Percentiles rank a stretch among this genome's conserved stretches.
Evolutionary conservation across 2,888 invertebrate species (phyloP).

Genomic region (Athetis lepigone): DNA sequence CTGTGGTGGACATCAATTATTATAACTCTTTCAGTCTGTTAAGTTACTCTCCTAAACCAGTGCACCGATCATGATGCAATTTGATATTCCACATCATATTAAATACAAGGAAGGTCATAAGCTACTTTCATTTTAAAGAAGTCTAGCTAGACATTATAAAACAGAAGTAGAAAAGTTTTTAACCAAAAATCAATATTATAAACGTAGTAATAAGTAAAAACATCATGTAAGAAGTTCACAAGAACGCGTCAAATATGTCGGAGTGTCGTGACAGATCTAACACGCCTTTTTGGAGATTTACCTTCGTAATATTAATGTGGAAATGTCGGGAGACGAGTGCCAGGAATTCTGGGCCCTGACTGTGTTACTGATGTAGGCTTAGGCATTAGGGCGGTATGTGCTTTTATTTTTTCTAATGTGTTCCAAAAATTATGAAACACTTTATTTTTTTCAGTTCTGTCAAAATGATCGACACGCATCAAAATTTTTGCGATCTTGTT

Average conservation of each 20-base stretch:
- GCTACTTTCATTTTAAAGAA: too few species aligned
- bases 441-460: too few species aligned
- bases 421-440: not conserved
- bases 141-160: too few species aligned
- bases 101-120: too few species aligned
- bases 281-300: constrained; percentile 47
- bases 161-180: too few species aligned
- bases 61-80: too few species aligned
- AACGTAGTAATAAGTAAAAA: constrained; percentile 22
- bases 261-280: constrained; percentile 41
- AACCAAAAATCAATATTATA: constrained; percentile 7
- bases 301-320: constrained; percentile 46
- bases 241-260: constrained; percentile 46
- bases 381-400: not conserved
- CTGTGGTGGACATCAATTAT: too few species aligned
- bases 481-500: too few species aligned
- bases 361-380: constrained; percentile 8
- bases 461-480: too few species aligned
- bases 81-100: too few species aligned
- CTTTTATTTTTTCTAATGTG: constrained; percentile 10
- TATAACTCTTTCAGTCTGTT: too few species aligned
- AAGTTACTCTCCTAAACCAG: too few species aligned
- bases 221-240: constrained; percentile 26
- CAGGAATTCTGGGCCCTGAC: constrained; percentile 26
- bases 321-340: constrained; percentile 26